Conservation (phyloP, 2,888 invertebrate genomes). For the Acronicta psi region DNA sequence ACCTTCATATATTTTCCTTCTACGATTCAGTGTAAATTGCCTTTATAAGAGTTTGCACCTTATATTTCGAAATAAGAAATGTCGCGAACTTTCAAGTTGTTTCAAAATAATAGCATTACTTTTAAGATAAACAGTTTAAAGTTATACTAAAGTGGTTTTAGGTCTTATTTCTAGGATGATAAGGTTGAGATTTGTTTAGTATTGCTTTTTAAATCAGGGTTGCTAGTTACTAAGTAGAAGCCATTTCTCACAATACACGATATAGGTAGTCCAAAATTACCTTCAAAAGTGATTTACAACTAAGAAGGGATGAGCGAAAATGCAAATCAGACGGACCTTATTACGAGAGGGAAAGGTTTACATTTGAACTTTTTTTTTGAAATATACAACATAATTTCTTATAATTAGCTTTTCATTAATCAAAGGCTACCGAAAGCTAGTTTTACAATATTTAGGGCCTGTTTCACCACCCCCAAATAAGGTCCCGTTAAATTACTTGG, state of each 20-base stretch:
- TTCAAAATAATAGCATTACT: constrained; percentile 20
- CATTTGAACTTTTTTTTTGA: not conserved
- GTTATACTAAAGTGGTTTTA: not conserved
- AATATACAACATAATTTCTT: constrained; percentile 7
- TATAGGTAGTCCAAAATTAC: constrained; percentile 34
- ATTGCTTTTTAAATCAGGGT: constrained; percentile 13
- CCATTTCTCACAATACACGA: constrained; percentile 27
- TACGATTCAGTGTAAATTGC: constrained; percentile 7
- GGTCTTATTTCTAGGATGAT: not conserved
- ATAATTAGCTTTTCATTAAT: constrained; percentile 17
- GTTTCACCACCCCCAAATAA: no score
- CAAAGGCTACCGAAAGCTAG: no score
- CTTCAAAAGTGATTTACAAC: constrained; percentile 39
- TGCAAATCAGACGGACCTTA: constrained; percentile 3
- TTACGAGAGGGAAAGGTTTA: constrained; percentile 9
- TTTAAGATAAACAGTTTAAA: constrained; percentile 10
- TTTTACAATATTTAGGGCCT: no score
- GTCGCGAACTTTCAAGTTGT: constrained; percentile 12
- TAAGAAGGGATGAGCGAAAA: constrained; percentile 3
- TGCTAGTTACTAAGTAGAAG: constrained; percentile 10
- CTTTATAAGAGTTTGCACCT: constrained; percentile 14
- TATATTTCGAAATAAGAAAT: constrained; percentile 14
- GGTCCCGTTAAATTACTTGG: no score
- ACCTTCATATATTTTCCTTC: not conserved
- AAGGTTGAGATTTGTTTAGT: constrained; percentile 22